Conservation (phyloP, 2,888 invertebrate genomes). For the Lithosia quadra region DNA sequence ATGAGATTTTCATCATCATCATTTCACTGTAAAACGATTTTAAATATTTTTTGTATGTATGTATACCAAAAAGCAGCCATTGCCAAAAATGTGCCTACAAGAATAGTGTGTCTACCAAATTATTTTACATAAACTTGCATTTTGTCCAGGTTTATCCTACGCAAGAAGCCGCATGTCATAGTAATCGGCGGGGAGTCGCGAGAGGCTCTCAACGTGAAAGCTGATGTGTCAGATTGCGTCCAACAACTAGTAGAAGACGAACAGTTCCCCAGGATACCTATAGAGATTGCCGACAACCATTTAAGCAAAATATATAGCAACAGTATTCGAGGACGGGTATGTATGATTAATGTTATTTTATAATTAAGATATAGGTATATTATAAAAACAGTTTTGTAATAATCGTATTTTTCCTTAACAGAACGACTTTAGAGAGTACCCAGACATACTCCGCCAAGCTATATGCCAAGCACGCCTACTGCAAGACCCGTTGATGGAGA, state of each 20-base stretch:
- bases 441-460: conserved; percentile 95
- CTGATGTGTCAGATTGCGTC: conserved; percentile 92
- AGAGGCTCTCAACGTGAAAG: conserved; percentile 93
- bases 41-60: too few relatives aligned
- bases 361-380: too few relatives aligned
- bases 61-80: too few relatives aligned
- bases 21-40: too few relatives aligned
- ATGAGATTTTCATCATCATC: too few relatives aligned
- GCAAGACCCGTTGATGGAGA: conserved; percentile 98
- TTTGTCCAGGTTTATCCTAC: conserved; percentile 91
- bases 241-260: conserved; percentile 93
- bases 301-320: conserved; percentile 97
- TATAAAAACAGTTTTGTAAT: not conserved
- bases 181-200: conserved; percentile 96
- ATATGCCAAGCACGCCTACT: conserved; percentile 96
- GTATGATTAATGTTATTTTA: conserved; percentile 34
- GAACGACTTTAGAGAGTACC: conserved; percentile 97
- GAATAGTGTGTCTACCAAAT: too few relatives aligned
- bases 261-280: conserved; percentile 94
- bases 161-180: conserved; percentile 97
- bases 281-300: conserved; percentile 98
- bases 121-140: not conserved
- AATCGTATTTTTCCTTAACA: conserved; percentile 51
- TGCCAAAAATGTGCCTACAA: too few relatives aligned
- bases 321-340: conserved; percentile 93